phyloP scores from a whole-genome alignment of 2,113 vertebrate species.

The Seriola rivoliana region DNA sequence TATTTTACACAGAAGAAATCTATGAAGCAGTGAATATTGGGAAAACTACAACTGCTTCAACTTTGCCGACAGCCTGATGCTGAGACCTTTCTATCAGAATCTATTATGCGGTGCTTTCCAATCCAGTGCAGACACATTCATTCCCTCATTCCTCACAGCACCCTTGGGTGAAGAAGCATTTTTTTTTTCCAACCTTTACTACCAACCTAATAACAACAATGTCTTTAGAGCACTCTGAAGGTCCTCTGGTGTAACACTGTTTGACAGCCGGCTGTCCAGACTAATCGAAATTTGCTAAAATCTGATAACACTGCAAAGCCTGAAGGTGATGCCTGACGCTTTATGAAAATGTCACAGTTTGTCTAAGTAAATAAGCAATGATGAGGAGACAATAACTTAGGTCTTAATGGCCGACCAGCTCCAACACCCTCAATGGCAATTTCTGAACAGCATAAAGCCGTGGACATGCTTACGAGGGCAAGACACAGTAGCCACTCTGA shows the following conservation, averaged over 20 bases:
- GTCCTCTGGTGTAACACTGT: slow-evolving; percentile 52
- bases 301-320: slow-evolving; percentile 59
- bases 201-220: slow-evolving; percentile 58
- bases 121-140: slow-evolving; percentile 18
- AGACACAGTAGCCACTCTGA: background rate
- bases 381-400: slow-evolving; percentile 24
- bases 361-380: slow-evolving; percentile 41
- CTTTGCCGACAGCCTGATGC: slow-evolving; percentile 18
- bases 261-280: slow-evolving; percentile 58
- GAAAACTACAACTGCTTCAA: slow-evolving; percentile 25
- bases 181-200: slow-evolving; percentile 35
- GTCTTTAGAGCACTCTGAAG: slow-evolving; percentile 54
- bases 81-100: slow-evolving; percentile 36
- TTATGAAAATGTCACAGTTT: slow-evolving; percentile 53
- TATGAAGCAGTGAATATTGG: slow-evolving; percentile 8
- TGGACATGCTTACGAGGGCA: background rate
- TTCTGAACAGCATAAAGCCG: slow-evolving; percentile 13
- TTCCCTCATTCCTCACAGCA: slow-evolving; percentile 21
- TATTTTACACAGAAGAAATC: slow-evolving; percentile 8
- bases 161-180: slow-evolving; percentile 41
- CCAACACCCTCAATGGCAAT: background rate
- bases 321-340: slow-evolving; percentile 43
- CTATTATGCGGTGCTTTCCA: slow-evolving; percentile 45
- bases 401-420: slow-evolving; percentile 6
- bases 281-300: slow-evolving; percentile 58